Conservation (phyloP, 2,113 vertebrate genomes). For the Coracopsis vasa region DNA sequence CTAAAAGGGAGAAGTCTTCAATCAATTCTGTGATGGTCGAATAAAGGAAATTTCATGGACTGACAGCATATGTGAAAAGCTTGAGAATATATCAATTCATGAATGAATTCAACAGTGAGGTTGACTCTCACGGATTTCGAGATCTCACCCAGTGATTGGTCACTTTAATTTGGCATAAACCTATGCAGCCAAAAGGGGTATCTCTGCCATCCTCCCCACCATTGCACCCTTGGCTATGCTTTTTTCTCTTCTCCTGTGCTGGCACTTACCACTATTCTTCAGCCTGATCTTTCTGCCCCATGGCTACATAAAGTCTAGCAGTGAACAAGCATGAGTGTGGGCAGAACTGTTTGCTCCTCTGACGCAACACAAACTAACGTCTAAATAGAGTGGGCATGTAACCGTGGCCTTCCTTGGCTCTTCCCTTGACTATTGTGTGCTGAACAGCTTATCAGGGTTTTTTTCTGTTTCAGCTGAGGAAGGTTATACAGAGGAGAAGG, state of each 20-base stretch:
- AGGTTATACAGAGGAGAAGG: neutral
- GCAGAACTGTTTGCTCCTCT: neutral
- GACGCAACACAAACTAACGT: rapidly evolving
- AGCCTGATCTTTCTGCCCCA: neutral
- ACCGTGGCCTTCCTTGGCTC: neutral
- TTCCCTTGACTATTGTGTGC: neutral
- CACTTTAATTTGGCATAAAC: neutral
- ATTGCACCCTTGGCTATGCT: rapidly evolving
- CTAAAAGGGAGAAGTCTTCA: neutral
- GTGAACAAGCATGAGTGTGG: neutral
- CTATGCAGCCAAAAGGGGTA: neutral
- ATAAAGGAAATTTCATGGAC: neutral
- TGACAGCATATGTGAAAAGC: neutral
- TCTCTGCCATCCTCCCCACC: neutral
- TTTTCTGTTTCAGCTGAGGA: neutral
- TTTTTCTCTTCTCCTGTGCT: neutral
- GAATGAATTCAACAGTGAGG: neutral
- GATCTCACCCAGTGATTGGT: neutral
- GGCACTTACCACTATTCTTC: neutral
- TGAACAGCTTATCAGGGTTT: neutral
- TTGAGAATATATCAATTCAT: neutral
- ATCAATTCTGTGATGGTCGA: neutral
- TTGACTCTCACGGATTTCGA: neutral
- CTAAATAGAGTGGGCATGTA: neutral
- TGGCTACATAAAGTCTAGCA: neutral